phyloP scores from a whole-genome alignment of 2,888 invertebrate species.

The Fabriciana adippe region DNA sequence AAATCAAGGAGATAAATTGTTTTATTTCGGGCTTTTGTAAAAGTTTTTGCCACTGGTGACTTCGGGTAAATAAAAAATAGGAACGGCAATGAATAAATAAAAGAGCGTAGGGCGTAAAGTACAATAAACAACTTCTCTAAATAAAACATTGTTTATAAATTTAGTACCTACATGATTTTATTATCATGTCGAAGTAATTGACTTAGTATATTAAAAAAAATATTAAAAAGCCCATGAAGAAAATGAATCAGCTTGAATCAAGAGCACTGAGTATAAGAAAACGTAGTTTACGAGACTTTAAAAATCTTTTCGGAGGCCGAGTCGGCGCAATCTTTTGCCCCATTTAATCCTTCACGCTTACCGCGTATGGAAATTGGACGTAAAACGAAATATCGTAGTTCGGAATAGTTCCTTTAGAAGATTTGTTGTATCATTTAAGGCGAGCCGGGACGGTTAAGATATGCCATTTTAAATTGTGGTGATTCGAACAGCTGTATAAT shows the following conservation, averaged over 20 bases:
- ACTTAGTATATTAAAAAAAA: neutral
- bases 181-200: neutral
- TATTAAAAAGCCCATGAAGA: slow-evolving; percentile 8
- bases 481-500: slow-evolving; percentile 21
- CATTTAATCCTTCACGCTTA: slow-evolving; percentile 79
- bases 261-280: slow-evolving; percentile 37
- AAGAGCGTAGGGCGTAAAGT: neutral
- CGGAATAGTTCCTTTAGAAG: slow-evolving; percentile 66
- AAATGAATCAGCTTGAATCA: slow-evolving; percentile 12
- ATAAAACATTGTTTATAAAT: neutral
- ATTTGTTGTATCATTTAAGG: slow-evolving; percentile 57
- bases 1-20: slow-evolving; percentile 70
- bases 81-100: neutral
- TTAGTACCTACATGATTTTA: no score
- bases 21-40: slow-evolving; percentile 45
- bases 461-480: slow-evolving; percentile 33
- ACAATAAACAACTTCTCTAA: neutral
- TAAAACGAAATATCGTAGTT: slow-evolving; percentile 75
- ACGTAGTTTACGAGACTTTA: slow-evolving; percentile 55
- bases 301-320: slow-evolving; percentile 68
- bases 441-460: slow-evolving; percentile 36
- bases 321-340: slow-evolving; percentile 76
- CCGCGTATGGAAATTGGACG: slow-evolving; percentile 81
- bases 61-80: slow-evolving; percentile 4
- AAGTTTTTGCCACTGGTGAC: slow-evolving; percentile 36